Percentiles rank a stretch among this genome's conserved stretches.
phyloP scores from a whole-genome alignment of 2,888 invertebrate genomes.

The Pardosa pseudoannulata region DNA sequence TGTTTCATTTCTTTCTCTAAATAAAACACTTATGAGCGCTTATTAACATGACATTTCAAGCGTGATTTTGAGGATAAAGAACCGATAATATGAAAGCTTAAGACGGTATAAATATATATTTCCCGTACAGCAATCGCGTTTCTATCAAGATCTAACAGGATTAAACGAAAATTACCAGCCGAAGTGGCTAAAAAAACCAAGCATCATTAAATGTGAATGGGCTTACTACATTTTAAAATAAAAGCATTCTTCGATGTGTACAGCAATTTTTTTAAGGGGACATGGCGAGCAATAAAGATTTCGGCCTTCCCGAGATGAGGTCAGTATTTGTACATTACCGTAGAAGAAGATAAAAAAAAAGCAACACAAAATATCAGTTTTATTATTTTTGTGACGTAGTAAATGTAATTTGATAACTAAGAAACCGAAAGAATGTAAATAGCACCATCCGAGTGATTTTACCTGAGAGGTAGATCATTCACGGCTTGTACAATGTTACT shows the following conservation, averaged over 20 bases:
- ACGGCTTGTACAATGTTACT: conserved; percentile 56
- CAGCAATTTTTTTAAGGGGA: conserved; percentile 8
- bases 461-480: neutral
- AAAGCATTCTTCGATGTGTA: neutral
- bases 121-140: no score
- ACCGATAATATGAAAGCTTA: no score
- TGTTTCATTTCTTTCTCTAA: no score
- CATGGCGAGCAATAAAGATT: conserved; percentile 8
- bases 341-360: no score
- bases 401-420: conserved; percentile 45
- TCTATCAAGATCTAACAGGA: no score
- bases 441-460: conserved; percentile 27
- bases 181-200: no score
- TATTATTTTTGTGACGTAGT: conserved; percentile 33
- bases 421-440: conserved; percentile 51
- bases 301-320: conserved; percentile 32
- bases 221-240: conserved; percentile 10
- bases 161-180: no score
- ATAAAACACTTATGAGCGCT: no score
- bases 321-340: conserved; percentile 56
- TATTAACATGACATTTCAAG: no score
- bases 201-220: neutral
- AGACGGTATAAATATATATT: no score
- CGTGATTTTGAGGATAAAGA: no score
- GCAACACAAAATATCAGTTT: conserved; percentile 21